Evolutionary conservation across 2,888 invertebrate genomes (phyloP), one percentile per base, ranked within the genome.

Genomic region (Drosophila nigricruria): DNA sequence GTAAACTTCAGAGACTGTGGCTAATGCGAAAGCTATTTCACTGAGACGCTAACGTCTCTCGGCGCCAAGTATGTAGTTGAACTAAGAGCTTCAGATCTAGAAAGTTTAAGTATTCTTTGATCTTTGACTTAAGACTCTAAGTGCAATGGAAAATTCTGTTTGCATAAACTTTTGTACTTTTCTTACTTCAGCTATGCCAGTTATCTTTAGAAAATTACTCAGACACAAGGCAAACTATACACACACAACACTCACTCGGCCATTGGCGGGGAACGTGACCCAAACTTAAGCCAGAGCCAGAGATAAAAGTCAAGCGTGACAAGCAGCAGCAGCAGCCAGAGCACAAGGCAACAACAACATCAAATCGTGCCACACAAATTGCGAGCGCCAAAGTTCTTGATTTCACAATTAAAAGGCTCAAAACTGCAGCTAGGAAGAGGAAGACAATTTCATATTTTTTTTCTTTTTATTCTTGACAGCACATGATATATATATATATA

Each of bases 371-470:
- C 54, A 34, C 60, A 74, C 64, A 78, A 66, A 78, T 62, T 61
- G 53, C 16, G 58, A 63, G 66, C 53, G 58, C 42, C 73, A 70
- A 71, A 69, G 67, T 83, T 84, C 88, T 86, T 70, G 88, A 78
- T 86, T 86, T 86, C 79, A 74, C 88, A 84, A 88, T 84, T 86
- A 79, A 78, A 79, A 86, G 70, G 63, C 78, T 82, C 85, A 70
- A 62, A 62, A 12, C 34, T 45, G 74, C 79, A 60, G 47, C 27
- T 47, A 34, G 70, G 38, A 56, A 80, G 45, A 58, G 77, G 54
- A 52, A 54, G 58, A 73, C 47, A 72, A 62, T 65, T 70, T 81
- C 82, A 82, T 82, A 81, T 73, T 85, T 74, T 80, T 58, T 54
- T 62, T 72, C 42, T 30, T 49, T 53, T 43, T 53, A 69, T 75